phyloP scores from a whole-genome alignment of 1,140 invertebrate genomes.

The Acromyrmex heyeri region DNA sequence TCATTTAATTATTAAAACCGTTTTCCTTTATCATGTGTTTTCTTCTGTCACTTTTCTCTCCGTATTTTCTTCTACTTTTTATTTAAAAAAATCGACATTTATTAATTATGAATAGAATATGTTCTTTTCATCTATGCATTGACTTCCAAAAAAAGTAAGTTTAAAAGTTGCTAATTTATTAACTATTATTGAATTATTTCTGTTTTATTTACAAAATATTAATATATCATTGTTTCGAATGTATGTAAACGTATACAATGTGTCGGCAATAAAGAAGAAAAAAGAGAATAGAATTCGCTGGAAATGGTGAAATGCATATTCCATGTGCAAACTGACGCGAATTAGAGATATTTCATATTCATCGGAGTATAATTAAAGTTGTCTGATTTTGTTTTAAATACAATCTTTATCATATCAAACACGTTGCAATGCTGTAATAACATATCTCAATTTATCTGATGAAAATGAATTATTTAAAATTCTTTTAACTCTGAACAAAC shows the following conservation, averaged over 20 bases:
- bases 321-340: not conserved
- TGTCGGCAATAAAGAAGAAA: not conserved
- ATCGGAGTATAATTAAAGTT: conserved; percentile 6
- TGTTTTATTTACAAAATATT: conserved; percentile 7
- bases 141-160: not conserved
- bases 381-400: not conserved
- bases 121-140: not conserved
- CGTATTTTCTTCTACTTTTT: not conserved
- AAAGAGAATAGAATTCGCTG: not conserved
- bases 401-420: not conserved
- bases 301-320: not conserved
- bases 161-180: not conserved
- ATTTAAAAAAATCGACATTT: not conserved
- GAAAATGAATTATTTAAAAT: not conserved
- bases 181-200: not conserved
- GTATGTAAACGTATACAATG: not conserved
- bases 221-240: not conserved
- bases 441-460: not conserved
- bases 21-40: not conserved
- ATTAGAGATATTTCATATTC: not conserved
- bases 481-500: not conserved
- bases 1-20: not conserved
- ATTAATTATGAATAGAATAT: conserved; percentile 2
- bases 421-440: not conserved
- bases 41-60: not conserved